Base-by-base conservation (phyloP, 1,140 invertebrate species). In the Subanguina moxae region DNA sequence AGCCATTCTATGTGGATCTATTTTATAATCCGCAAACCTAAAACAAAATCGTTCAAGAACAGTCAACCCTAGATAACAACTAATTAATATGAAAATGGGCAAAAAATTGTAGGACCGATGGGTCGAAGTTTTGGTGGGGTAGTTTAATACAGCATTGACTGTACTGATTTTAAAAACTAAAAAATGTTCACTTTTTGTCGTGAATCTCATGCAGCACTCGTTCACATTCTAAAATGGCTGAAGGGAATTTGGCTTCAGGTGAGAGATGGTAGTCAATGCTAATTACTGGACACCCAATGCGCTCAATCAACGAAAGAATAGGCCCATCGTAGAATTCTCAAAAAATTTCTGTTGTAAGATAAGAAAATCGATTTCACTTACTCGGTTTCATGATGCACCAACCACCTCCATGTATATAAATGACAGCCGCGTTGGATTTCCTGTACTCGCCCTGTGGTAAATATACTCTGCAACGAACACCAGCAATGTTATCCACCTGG, bases 381-480 rank as follows among this genome's bases (percentile, higher is more conserved):
- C 77, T 65, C 21, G 68, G 65, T 48, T 48, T 66, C 71, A 66
- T 70, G 25, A 76, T 79, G 62, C 73, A 79, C 75, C 72, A 83
- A 27, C 78, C 78, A 32, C 78, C 78, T 21, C 78, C 78, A 69
- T 81, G 79, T 38, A 81, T 83, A 57, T 78, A 81, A n/a, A 81
- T 59, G 25, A 81, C 45, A 17, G 61, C 65, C 19, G 64, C 69
- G 42, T 83, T 67, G 19, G 68, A 67, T 11, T 64, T 72, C 43
- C 65, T 62, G 42, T 19, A 57, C 42, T 64, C 32, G n/a, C 69
- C 67, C 19, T 65, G 15, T 13, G 79, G 79, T 9, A 68, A 7
- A 66, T 81, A 81, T 28, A 81, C 59, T 21, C 80, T 65, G 64
- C 80, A 82, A 27, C 57, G 62, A 27, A 80, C 76, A n/a, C 78